These are phyloP conservation scores for Barbus barbus DNA, from an alignment of 2,113 vertebrate genomes.

Conservation along the genomic window DNA sequence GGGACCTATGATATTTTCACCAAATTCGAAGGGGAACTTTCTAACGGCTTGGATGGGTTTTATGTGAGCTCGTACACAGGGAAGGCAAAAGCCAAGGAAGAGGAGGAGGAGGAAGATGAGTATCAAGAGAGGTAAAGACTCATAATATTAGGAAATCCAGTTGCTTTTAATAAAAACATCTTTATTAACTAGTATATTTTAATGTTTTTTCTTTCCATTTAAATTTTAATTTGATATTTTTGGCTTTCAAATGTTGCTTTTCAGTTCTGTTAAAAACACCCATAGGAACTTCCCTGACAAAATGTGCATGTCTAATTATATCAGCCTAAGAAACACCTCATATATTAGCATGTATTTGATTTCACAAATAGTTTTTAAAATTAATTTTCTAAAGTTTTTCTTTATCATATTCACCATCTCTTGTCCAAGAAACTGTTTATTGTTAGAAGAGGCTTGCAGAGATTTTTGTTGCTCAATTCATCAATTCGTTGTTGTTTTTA, in stretches of 20 bases:
- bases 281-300: neutral
- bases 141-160: constrained; percentile 22
- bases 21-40: constrained; percentile 75
- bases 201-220: no score
- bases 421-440: constrained; percentile 35
- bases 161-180: neutral
- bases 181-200: no score
- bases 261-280: neutral
- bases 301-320: neutral
- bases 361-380: no score
- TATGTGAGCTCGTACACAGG: constrained; percentile 84
- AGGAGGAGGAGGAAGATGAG: neutral
- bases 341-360: neutral
- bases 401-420: constrained; percentile 23
- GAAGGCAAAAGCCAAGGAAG: neutral
- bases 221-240: no score
- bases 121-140: constrained; percentile 59
- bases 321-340: no score
- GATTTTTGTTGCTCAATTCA: neutral
- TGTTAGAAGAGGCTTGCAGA: no score
- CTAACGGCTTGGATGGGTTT: constrained; percentile 73
- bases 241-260: neutral
- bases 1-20: constrained; percentile 63
- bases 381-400: neutral
- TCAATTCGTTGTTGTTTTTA: neutral